A percentile compares a stretch with the other conserved stretches of the same genome.
Evolutionary conservation across 2,113 vertebrate genomes (phyloP).

Genomic region (Acrocephalus arundinaceus): DNA sequence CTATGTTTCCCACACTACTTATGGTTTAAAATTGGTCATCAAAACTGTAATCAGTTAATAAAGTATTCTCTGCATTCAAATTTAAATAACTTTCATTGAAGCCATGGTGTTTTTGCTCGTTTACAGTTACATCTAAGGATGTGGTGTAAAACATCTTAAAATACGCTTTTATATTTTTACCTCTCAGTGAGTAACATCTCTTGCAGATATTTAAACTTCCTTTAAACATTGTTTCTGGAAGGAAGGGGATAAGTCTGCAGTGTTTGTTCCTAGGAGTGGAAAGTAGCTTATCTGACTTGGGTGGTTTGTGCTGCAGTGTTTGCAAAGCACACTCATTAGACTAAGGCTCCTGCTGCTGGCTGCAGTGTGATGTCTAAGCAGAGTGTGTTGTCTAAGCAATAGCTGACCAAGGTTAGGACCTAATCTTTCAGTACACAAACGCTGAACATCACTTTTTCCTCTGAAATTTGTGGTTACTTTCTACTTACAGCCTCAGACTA

Average conservation of each 20-base stretch:
- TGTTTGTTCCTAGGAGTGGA: background rate
- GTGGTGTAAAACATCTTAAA: background rate
- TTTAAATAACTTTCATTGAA: constrained; percentile 59
- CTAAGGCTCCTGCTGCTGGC: background rate
- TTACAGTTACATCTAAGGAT: constrained; percentile 9
- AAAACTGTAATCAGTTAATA: constrained; percentile 84
- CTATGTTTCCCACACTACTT: constrained; percentile 76
- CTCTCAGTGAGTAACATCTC: background rate
- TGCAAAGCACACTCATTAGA: background rate
- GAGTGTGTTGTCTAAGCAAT: background rate
- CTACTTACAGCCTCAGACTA: background rate
- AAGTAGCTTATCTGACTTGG: background rate
- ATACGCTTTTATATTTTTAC: background rate
- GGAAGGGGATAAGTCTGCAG: background rate
- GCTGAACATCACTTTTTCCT: background rate
- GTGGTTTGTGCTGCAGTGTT: background rate
- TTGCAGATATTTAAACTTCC: background rate
- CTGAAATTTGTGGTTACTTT: background rate
- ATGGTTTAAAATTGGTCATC: constrained; percentile 75
- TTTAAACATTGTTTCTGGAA: background rate
- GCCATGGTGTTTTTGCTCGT: constrained; percentile 23
- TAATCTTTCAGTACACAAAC: background rate
- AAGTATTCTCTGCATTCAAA: constrained; percentile 85
- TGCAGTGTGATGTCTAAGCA: background rate
- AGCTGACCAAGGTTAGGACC: background rate